Base-by-base conservation (phyloP, 2,113 vertebrate species). In the Orthonyx spaldingii region DNA sequence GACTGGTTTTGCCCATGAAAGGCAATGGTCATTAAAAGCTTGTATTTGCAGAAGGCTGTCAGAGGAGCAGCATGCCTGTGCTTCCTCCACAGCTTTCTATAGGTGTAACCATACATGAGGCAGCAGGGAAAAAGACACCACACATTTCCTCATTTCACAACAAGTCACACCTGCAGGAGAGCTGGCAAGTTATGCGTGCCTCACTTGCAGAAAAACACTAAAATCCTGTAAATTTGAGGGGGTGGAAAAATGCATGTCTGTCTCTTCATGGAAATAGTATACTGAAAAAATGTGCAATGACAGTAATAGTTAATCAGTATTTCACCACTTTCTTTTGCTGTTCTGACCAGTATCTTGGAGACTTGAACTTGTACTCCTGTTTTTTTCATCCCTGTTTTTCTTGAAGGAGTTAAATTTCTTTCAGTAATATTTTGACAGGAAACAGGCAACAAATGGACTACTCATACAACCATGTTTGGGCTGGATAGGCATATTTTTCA, bases 1-100 rank as follows among this genome's bases (percentile, higher is more conserved):
- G 42, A 37, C 59, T 90, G 64, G 39, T 87, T 92, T 94, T 95
- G 76, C 92, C 85, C 79, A 64, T 92, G 91, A 90, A 96, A 94
- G 85, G 82, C 70, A 95, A 39, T 30, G 77, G 77, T 95, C 91
- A 92, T 80, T 89, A 91, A 96, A 53, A 95, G 68, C 68, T 71
- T 69, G 46, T 91, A 79, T 77, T 76, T 88, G 87, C 74, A 92
- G 84, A 74, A 94, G 75, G 70, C 50, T 90, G 74, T 72, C 76
- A 87, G 84, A 90, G 50, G 69, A 93, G 87, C 52, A 93, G 49
- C 3, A 4, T 70, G 72, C 60, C 66, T 71, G 39, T 68, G 42
- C 84, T 90, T 86, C 93, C 84, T 75, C 56, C 26, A 15, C 27
- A 53, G 85, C 61, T 63, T 88, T 90, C 93, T 80, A 46, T 47